Percentiles rank a stretch among this genome's conserved stretches.
phyloP scores from a whole-genome alignment of 1,140 invertebrate genomes.

The Gonatopus flavifemur region DNA sequence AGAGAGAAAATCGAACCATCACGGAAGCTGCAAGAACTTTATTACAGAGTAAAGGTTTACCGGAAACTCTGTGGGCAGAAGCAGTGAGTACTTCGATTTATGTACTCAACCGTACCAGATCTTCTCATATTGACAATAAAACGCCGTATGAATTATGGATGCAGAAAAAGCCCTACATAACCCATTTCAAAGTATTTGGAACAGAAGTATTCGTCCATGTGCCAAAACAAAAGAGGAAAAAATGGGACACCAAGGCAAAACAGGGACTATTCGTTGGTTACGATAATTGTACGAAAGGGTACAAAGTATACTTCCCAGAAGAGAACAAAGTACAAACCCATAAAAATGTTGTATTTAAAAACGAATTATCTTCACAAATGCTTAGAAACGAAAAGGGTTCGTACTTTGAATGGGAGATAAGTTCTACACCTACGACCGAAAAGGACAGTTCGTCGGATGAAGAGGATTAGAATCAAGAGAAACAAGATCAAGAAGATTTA shows the following conservation, averaged over 20 bases:
- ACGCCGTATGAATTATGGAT: constrained; percentile 25
- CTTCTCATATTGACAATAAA: too few species aligned
- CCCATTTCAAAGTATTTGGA: constrained; percentile 8
- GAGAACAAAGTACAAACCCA: neutral
- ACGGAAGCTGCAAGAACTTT: neutral
- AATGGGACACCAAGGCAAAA: constrained; percentile 13
- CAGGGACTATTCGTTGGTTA: constrained; percentile 7
- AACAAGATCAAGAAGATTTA: too few species aligned
- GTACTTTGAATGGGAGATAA: too few species aligned
- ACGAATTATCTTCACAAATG: too few species aligned
- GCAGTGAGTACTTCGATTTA: neutral
- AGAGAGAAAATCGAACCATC: neutral
- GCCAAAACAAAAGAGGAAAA: constrained; percentile 11
- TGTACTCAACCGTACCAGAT: too few species aligned
- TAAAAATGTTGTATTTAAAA: neutral
- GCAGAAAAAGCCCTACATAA: neutral
- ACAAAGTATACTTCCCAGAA: neutral
- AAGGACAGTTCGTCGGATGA: too few species aligned
- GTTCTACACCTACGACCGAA: too few species aligned
- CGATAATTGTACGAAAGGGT: constrained; percentile 4
- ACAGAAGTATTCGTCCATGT: constrained; percentile 9
- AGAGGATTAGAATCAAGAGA: too few species aligned
- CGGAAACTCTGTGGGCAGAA: neutral
- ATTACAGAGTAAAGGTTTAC: neutral
- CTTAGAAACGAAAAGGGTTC: too few species aligned